phyloP scores from a whole-genome alignment of 2,888 invertebrate genomes.

The Drosophila phalerata region DNA sequence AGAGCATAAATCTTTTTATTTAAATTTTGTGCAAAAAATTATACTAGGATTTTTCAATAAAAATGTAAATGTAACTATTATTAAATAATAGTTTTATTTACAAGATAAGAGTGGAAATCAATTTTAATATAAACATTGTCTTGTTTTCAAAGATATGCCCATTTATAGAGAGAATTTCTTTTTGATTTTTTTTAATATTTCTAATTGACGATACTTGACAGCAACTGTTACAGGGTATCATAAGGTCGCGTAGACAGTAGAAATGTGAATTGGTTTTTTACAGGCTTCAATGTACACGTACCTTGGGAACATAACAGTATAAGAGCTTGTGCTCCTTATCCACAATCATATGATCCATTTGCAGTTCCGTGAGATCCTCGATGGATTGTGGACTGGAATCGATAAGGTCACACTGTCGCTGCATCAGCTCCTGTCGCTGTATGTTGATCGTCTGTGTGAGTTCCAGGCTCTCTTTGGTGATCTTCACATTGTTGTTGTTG shows the following conservation, averaged over 20 bases:
- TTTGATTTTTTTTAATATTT: too few species aligned
- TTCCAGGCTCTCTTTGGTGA: conserved; percentile 87
- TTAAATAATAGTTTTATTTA: too few species aligned
- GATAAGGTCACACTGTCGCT: conserved; percentile 88
- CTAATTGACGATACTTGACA: neutral
- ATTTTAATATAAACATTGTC: too few species aligned
- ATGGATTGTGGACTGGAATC: conserved; percentile 84
- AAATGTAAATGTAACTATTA: too few species aligned
- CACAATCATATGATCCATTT: conserved; percentile 92
- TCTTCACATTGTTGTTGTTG: conserved; percentile 85
- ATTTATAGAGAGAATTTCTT: too few species aligned
- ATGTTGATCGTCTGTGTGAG: conserved; percentile 88
- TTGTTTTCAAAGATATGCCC: too few species aligned
- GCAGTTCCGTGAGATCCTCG: conserved; percentile 86
- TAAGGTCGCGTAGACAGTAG: neutral
- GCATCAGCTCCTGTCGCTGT: conserved; percentile 88
- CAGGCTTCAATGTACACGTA: conserved; percentile 80
- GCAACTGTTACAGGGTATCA: neutral
- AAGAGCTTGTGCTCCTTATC: conserved; percentile 93
- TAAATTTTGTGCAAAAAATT: too few species aligned
- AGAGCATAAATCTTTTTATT: too few species aligned
- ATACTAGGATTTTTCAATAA: too few species aligned
- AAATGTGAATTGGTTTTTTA: too few species aligned
- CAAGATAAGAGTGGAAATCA: too few species aligned
- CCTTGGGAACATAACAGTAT: conserved; percentile 98